These are phyloP conservation scores for Delichon dasypus DNA, from an alignment of 2,797 vertebrate genomes.

Conservation along the genomic window DNA sequence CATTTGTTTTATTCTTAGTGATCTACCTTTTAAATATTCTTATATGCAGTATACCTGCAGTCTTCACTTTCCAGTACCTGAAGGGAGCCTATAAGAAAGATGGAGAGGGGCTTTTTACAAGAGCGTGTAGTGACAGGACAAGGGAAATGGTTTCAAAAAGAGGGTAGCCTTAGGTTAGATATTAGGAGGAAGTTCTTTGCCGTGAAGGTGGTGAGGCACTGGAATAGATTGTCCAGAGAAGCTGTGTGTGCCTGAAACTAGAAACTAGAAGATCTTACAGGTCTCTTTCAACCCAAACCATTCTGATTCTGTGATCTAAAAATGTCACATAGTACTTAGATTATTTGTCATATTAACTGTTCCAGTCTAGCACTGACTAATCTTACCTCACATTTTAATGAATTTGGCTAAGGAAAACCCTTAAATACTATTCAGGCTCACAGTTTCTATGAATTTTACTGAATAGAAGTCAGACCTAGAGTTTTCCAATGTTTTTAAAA, in stretches of 20 bases:
- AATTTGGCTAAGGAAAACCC: neutral
- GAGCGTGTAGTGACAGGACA: neutral
- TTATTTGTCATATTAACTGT: neutral
- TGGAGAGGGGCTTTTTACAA: neutral
- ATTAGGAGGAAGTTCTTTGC: neutral
- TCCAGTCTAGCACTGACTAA: neutral
- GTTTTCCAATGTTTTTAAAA: neutral
- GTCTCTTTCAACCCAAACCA: neutral
- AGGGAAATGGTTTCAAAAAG: neutral
- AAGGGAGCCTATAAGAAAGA: neutral
- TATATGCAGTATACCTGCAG: neutral
- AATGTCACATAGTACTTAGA: neutral
- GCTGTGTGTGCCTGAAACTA: neutral
- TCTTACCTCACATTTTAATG: neutral
- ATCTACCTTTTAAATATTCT: neutral
- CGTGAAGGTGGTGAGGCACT: neutral
- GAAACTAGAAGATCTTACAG: neutral
- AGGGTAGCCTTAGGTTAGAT: neutral
- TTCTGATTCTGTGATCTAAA: neutral
- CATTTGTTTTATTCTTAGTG: neutral
- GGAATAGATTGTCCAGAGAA: neutral
- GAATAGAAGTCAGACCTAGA: neutral
- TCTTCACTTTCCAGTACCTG: neutral
- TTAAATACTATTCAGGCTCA: neutral
- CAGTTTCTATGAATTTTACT: neutral